Evolutionary conservation across 2,797 vertebrate species (phyloP).

Genomic region (Pelochelys cantorii): DNA sequence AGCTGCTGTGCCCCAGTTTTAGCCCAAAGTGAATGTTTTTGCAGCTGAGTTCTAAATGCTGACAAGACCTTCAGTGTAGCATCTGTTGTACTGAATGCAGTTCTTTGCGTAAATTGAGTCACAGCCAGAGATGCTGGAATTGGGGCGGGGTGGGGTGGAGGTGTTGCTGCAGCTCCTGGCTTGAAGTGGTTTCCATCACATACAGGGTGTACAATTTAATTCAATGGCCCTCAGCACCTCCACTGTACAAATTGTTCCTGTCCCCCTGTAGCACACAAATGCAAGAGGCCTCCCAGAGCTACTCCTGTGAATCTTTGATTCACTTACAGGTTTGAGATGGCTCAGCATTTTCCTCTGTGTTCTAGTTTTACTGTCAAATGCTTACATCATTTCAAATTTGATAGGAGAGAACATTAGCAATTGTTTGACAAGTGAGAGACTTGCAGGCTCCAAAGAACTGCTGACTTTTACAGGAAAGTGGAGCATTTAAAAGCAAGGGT

Average conservation of each 20-base stretch:
- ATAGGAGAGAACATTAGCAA: neutral
- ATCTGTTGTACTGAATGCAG: neutral
- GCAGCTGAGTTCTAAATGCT: neutral
- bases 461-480: slow-evolving; percentile 42
- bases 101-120: neutral
- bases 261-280: neutral
- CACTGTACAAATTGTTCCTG: too few species aligned
- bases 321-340: neutral
- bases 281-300: neutral
- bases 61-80: slow-evolving; percentile 12
- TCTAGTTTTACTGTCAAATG: slow-evolving; percentile 24
- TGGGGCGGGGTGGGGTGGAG: too few species aligned
- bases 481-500: slow-evolving; percentile 48
- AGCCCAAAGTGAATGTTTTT: neutral
- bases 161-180: too few species aligned
- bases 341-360: slow-evolving; percentile 14
- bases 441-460: slow-evolving; percentile 19
- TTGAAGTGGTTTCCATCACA: too few species aligned
- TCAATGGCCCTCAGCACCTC: too few species aligned
- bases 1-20: neutral
- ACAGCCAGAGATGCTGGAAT: neutral
- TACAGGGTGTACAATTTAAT: too few species aligned
- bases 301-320: slow-evolving; percentile 12
- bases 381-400: slow-evolving; percentile 14
- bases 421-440: slow-evolving; percentile 46